These are phyloP conservation scores for Amphiprion ocellaris DNA, from an alignment of 2,113 vertebrate genomes.

Conservation along the genomic window DNA sequence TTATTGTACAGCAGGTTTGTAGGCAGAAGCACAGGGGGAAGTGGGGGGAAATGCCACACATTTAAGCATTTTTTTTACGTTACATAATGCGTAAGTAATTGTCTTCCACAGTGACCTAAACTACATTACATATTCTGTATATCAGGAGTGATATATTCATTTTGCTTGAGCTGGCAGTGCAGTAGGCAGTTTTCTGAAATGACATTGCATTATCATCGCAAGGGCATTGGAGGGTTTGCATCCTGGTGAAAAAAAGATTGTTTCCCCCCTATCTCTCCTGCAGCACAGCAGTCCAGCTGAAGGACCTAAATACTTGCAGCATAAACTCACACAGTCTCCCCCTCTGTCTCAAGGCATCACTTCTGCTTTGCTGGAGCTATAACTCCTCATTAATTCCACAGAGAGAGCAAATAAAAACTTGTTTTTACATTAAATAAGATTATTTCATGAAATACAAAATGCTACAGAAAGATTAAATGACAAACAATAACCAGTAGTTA, in stretches of 20 bases:
- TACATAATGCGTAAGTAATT: conserved; percentile 27
- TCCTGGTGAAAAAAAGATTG: conserved; percentile 23
- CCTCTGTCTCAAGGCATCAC: conserved; percentile 19
- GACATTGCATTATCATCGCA: conserved; percentile 53
- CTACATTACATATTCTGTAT: conserved; percentile 20
- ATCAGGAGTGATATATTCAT: conserved; percentile 24
- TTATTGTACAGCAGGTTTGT: conserved; percentile 9
- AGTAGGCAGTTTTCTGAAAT: conserved; percentile 44
- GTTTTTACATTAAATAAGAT: conserved; percentile 30
- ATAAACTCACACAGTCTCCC: conserved; percentile 3
- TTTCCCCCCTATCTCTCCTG: conserved; percentile 36
- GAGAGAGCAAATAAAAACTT: conserved; percentile 37
- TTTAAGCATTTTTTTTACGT: conserved; percentile 1
- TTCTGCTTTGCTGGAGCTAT: conserved; percentile 34
- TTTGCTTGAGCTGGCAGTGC: conserved; percentile 37
- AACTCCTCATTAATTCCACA: conserved; percentile 65
- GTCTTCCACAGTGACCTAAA: conserved; percentile 27
- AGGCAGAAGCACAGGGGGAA: conserved; percentile 1
- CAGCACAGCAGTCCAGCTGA: conserved; percentile 35
- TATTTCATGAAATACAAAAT: conserved; percentile 24
- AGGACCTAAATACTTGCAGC: conserved; percentile 28
- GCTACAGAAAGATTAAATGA: conserved; percentile 20
- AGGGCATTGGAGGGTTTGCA: conserved; percentile 30
- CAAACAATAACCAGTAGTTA: conserved; percentile 22
- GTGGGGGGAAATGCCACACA: neutral